Base-by-base conservation (phyloP, 2,797 vertebrate genomes). In the Sphenopsis melanotis region DNA sequence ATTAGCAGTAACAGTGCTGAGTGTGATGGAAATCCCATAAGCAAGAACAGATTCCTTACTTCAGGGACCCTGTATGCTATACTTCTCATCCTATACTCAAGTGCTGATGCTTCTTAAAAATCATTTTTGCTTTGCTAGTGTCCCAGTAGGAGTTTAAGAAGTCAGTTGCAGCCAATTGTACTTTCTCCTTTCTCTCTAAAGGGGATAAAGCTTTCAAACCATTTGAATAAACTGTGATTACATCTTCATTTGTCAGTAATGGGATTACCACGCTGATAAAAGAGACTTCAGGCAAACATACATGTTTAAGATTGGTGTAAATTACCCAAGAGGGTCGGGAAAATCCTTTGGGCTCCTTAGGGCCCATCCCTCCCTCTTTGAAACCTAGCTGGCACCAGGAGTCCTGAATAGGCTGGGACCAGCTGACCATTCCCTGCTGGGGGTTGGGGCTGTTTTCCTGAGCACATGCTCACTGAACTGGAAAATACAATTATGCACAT, bases 231-330 rank as follows among this genome's bases (percentile, higher is more conserved):
- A 97, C 96, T 95, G 97, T 75, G 98, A 98, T 97, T 97, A 98
- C 97, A 97, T 98, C 99, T 99, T 99, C 98, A 99, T 98, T 98
- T 98, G 98, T 95, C 95, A 90, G 68, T 98, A 99, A 99, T 98
- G 98, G 98, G 99, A 99, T 99, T 99, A 99, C 90, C 94, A 84
- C 37, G 85, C 95, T 95, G 95, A 93, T 97, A 98, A 98, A 98
- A 98, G 96, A 96, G 91, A 96, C 97, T 93, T 94, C 96, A 71
- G 95, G 87, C 95, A 96, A 98, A 97, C 96, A 96, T 97, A 98
- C 96, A 96, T 85, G 98, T 98, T 98, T 98, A 98, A 95, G 85
- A 97, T 94, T 80, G 95, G 98, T 98, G 97, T 98, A 98, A 96
- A 97, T 98, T 98, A 98, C 98, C 96, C 95, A 95, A 97, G 96